Evolutionary conservation across 2,797 vertebrate genomes (phyloP), one percentile per base, ranked within the genome.

Genomic region (Enteromius thamalakanensis): DNA sequence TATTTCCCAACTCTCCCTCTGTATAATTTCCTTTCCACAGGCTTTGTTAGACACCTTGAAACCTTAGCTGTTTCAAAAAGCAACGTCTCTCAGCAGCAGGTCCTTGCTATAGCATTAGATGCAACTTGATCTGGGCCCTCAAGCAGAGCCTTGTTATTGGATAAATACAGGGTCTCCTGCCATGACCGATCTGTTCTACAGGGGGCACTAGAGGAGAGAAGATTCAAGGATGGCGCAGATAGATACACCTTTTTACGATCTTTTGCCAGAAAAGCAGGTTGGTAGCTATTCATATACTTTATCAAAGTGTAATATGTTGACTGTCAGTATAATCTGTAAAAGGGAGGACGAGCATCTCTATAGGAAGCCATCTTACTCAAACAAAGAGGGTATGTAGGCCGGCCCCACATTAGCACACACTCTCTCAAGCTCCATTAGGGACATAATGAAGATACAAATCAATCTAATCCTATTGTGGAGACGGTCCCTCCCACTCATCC

Each of bases 21-120:
- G 51, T 84, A 82, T 83, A 85, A 86, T 87, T 88, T 85, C 86
- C 80, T 87, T 85, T 85, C 80, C 78, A 87, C 84, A 84, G 84
- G 72, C 88, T 88, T 89, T 89, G 87, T 89, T 86, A 86, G 80
- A 77, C 84, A 89, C 88, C 87, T 89, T 89, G 88, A 89, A 89
- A 89, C 88, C 87, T 80, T 86, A 89, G 87, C 88, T 62, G 78
- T 84, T 81, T 87, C 88, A 88, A 89, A 89, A 85, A 89, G 87
- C 87, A 88, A 86, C 76, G 87, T 89, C 88, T 88, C 87, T 89
- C 88, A 89, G 86, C 88, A 87, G 87, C 84, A 87, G 87, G 84
- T 80, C 87, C 86, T 88, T 88, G 87, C 88, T 86, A 82, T 86
- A 87, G 87, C 88, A 89, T 89, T 89, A 89, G 88, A 83, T 87